Evolutionary conservation across 1,140 invertebrate genomes (phyloP).

Genomic region (Akabosia matsudoensis): DNA sequence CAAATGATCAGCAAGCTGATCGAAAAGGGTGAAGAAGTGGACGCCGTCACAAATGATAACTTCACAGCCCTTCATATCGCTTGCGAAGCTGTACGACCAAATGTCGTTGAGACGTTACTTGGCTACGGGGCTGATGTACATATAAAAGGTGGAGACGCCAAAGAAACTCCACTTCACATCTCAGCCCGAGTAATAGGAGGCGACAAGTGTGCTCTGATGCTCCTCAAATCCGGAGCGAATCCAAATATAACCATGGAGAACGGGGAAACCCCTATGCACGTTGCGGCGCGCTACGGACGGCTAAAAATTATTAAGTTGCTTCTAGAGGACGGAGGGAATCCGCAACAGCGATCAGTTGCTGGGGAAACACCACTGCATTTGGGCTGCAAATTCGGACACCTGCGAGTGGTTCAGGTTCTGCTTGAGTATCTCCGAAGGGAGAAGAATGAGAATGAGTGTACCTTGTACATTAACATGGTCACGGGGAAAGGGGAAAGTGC

Average conservation of each 20-base stretch:
- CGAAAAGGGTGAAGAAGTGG: constrained; percentile 91
- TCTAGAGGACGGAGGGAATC: constrained; percentile 51
- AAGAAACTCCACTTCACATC: constrained; percentile 76
- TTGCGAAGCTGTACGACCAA: constrained; percentile 92
- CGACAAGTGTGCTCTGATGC: constrained; percentile 93
- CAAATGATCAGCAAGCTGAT: constrained; percentile 94
- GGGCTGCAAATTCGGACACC: constrained; percentile 67
- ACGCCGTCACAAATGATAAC: constrained; percentile 90
- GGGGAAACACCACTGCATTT: constrained; percentile 94
- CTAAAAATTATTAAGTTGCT: constrained; percentile 77
- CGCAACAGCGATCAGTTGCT: constrained; percentile 50
- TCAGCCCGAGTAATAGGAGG: constrained; percentile 87
- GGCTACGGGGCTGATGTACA: constrained; percentile 96
- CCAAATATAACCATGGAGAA: constrained; percentile 89
- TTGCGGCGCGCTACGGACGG: constrained; percentile 84
- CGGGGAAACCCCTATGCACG: constrained; percentile 59
- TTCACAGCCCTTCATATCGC: constrained; percentile 98
- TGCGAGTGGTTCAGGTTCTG: constrained; percentile 78
- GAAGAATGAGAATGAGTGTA: constrained; percentile 66
- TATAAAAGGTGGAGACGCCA: constrained; percentile 78
- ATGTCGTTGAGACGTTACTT: constrained; percentile 91
- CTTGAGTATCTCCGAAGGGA: constrained; percentile 78
- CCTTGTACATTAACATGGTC: constrained; percentile 71
- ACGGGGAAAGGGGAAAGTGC: constrained; percentile 90
- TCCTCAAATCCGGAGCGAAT: constrained; percentile 94